Percentiles rank a stretch among this genome's conserved stretches.
These are phyloP conservation scores for Chaunax sp. DNA, from an alignment of 2,797 vertebrate species.

Conservation along the genomic window DNA sequence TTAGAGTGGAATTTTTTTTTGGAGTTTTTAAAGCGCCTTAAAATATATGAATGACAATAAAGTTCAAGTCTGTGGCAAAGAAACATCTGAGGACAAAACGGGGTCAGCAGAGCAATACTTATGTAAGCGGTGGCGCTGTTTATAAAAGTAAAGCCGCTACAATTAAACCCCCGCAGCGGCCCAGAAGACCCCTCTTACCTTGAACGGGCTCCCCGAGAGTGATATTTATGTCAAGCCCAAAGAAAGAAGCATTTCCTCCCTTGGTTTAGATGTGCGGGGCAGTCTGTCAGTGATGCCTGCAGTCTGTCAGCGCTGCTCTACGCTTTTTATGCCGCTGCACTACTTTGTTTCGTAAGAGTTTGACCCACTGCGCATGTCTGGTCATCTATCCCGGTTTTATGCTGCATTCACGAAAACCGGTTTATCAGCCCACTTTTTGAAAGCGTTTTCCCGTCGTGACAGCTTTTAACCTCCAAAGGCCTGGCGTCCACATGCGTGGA, in stretches of 20 bases:
- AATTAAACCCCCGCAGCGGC: fast-evolving
- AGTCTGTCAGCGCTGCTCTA: neutral
- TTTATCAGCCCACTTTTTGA: fast-evolving
- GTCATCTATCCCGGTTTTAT: fast-evolving
- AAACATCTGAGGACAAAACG: slow-evolving; percentile 38
- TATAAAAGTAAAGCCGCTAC: neutral
- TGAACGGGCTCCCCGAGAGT: slow-evolving; percentile 41
- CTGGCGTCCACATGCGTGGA: too few relatives aligned
- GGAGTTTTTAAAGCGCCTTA: too few relatives aligned
- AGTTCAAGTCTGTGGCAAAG: neutral
- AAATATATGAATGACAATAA: fast-evolving
- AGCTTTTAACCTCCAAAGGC: neutral
- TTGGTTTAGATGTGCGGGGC: neutral
- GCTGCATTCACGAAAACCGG: slow-evolving; percentile 16
- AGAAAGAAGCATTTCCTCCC: slow-evolving; percentile 70
- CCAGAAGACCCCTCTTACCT: slow-evolving; percentile 57
- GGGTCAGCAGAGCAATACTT: slow-evolving; percentile 74
- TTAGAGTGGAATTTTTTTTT: fast-evolving
- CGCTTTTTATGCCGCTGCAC: slow-evolving; percentile 14
- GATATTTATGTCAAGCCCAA: slow-evolving; percentile 71
- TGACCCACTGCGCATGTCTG: slow-evolving; percentile 53
- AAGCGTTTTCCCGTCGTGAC: neutral
- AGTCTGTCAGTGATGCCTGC: fast-evolving
- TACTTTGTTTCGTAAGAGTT: slow-evolving; percentile 63
- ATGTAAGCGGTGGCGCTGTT: slow-evolving; percentile 71